phyloP scores from a whole-genome alignment of 53 echinoderm and acorn worm species.

The Stichopus horrens region DNA sequence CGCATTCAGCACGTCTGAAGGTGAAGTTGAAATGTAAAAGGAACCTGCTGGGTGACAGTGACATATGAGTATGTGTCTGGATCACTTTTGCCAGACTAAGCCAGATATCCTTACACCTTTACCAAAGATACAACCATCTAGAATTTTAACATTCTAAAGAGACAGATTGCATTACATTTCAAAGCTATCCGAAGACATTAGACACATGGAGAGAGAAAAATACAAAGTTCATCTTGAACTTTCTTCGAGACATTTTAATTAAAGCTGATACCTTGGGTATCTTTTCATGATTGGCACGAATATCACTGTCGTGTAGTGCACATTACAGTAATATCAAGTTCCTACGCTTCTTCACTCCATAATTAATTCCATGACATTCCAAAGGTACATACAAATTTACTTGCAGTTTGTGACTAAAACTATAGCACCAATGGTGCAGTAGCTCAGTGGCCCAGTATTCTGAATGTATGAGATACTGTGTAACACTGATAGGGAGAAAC shows the following conservation, averaged over 20 bases:
- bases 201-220: background rate
- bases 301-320: too few species aligned
- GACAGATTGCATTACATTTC: background rate
- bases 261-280: too few species aligned
- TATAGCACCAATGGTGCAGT: too few species aligned
- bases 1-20: background rate
- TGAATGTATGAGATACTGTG: too few species aligned
- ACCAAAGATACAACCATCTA: background rate
- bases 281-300: too few species aligned
- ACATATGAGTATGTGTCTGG: constrained; percentile 4
- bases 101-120: constrained; percentile 37
- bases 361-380: too few species aligned
- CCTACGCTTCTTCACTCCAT: too few species aligned
- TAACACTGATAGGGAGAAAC: too few species aligned
- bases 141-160: constrained; percentile 3
- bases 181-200: background rate
- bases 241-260: background rate
- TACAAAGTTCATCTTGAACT: background rate
- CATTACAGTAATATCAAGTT: too few species aligned
- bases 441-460: too few species aligned
- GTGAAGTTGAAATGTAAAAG: background rate
- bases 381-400: too few species aligned
- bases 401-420: too few species aligned
- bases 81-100: background rate
- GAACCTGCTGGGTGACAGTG: constrained; percentile 14